A percentile compares a stretch with the other conserved stretches of the same genome.
Evolutionary conservation across 2,888 invertebrate species (phyloP).

Genomic region (Allolobophora icterica): DNA sequence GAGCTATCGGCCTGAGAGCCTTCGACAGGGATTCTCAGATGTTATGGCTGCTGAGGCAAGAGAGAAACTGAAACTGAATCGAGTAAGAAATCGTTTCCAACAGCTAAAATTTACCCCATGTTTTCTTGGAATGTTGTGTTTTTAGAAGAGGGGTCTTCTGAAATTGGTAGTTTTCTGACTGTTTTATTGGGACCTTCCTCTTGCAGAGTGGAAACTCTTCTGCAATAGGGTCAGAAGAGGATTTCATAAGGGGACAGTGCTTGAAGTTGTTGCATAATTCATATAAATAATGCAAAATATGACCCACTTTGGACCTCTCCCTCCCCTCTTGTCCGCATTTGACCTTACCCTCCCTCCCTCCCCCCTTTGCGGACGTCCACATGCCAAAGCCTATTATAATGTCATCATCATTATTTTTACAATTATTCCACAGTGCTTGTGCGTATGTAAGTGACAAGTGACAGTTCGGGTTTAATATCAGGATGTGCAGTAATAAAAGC

Average conservation of each 20-base stretch:
- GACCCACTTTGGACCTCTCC: no score
- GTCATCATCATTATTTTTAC: no score
- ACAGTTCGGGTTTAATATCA: no score
- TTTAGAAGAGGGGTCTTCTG: not conserved
- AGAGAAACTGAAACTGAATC: conserved; percentile 74
- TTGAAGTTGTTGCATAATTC: not conserved
- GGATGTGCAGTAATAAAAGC: no score
- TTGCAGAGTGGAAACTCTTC: not conserved
- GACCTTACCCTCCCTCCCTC: no score
- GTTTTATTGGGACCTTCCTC: not conserved
- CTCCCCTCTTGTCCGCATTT: no score
- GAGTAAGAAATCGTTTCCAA: conserved; percentile 59
- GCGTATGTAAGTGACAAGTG: no score
- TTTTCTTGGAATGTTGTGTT: conserved; percentile 35
- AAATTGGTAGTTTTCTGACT: not conserved
- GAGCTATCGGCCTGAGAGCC: conserved; percentile 73
- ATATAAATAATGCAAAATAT: not conserved
- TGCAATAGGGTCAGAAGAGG: not conserved
- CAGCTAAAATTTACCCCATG: not conserved
- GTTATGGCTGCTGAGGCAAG: conserved; percentile 79
- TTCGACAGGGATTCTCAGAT: conserved; percentile 77
- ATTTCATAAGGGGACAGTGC: no score
- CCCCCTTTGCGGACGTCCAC: no score
- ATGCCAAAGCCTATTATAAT: no score
- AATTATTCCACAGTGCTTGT: no score